These are phyloP conservation scores for Silurus asotus DNA, from an alignment of 2,113 vertebrate species.

Conservation along the genomic window DNA sequence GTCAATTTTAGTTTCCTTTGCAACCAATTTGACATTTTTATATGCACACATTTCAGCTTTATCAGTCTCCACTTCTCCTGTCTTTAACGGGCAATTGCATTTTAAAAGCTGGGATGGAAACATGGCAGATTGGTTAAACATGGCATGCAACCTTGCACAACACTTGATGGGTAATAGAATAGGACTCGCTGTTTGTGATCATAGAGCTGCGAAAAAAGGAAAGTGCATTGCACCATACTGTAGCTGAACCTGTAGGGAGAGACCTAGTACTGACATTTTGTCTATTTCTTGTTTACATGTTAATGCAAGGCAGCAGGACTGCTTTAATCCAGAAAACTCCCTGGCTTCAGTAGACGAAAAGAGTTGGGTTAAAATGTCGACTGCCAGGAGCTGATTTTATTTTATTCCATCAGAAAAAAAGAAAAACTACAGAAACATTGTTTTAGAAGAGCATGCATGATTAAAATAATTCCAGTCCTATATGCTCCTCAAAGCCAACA, in stretches of 20 bases:
- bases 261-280: slow-evolving; percentile 32
- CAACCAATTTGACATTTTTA: not conserved
- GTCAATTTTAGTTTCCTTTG: not conserved
- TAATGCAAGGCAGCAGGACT: not conserved
- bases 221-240: slow-evolving; percentile 44
- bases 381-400: not conserved
- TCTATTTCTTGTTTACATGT: slow-evolving; percentile 57
- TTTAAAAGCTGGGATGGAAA: slow-evolving; percentile 49
- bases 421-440: not conserved
- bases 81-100: slow-evolving; percentile 38
- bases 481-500: not conserved
- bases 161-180: slow-evolving; percentile 58
- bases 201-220: slow-evolving; percentile 15
- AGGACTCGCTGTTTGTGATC: slow-evolving; percentile 49
- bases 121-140: slow-evolving; percentile 41
- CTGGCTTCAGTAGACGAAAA: not conserved
- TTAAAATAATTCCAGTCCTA: not conserved
- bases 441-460: not conserved
- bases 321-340: slow-evolving; percentile 6
- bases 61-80: not conserved
- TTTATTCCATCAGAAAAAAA: not conserved
- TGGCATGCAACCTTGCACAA: slow-evolving; percentile 45
- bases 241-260: slow-evolving; percentile 31
- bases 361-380: not conserved
- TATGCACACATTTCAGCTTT: not conserved